Base-by-base conservation (phyloP, 2,113 vertebrate species). In the Columba janthina region DNA sequence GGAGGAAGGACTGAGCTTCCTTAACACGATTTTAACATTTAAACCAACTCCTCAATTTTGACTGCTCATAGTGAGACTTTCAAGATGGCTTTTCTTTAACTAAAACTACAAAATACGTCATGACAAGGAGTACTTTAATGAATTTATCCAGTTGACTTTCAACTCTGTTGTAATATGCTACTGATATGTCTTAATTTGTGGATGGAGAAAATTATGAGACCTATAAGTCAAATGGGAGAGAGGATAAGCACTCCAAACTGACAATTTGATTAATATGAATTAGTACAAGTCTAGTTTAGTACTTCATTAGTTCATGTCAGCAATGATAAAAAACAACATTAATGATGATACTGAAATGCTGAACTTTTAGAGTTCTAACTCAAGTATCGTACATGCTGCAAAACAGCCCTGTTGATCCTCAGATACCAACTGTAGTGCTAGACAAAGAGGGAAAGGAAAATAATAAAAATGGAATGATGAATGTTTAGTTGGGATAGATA, bases 221-320 rank as follows among this genome's bases (percentile, higher is more conserved):
- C 19, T 94, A 69, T 96, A 93, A 93, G 79, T 92, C 79, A 96
- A 96, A 95, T 32, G 42, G 48, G 48, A 91, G 73, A 93, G 76
- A 82, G 72, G 67, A 92, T 91, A 89, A 93, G 74, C 57, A 74
- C 81, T 94, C 61, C 51, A 92, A 72, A 69, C 75, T 57, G 88
- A 92, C 74, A 94, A 85, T 50, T 88, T 94, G 91, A 96, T 96
- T 96, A 96, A 92, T 95, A 94, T 77, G 53, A 89, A 86, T 90
- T 91, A 69, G 62, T 62, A 65, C 40, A 88, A 80, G 57, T 75
- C 46, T 67, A 64, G 56, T 82, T 81, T 94, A 94, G 54, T 91
- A 73, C 73, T 96, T 97, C 86, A 88, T 96, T 97, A 94, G 81
- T 95, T 94, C 93, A 74, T 88, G 62, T 89, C 94, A 94, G 40